Evolutionary conservation across 2,113 vertebrate genomes (phyloP), one percentile per base, ranked within the genome.

Genomic region (Anhinga anhinga): DNA sequence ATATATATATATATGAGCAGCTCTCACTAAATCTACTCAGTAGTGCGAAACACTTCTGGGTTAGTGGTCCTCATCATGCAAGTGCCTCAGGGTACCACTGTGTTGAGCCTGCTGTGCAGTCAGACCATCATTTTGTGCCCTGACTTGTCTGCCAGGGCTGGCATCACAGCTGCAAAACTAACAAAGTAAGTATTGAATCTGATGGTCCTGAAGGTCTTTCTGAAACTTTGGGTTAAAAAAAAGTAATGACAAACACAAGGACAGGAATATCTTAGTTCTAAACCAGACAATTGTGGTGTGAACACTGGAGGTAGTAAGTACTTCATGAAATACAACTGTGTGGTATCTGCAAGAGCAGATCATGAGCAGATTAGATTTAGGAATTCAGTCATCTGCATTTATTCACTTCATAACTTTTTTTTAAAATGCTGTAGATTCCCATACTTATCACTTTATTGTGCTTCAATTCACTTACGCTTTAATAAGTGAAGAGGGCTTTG

Each of bases 401-500:
- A 42, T 77, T 82, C 40, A 56, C 38, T 67, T 70, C 13, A 44
- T 25, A 47, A 27, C n/a, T n/a, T 91, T 70, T 91, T 74, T 38
- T 74, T 17, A 83, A 56, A 34, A 56, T 81, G 21, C 49, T 74
- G 17, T 13, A 72, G 11, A 44, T 50, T 82, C 47, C 69, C 55
- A 21, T 65, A 85, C 96, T 89, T 94, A 91, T 69, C 30, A 49
- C 95, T 81, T 82, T 47, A 96, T 74, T 91, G 50, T 58, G 19
- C 36, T 84, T 70, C 95, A 71, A 96, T 73, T 94, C 73, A 87
- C 55, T 81, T 56, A 76, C 6, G 9, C 53, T 88, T 93, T 88
- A 94, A 91, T 93, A 93, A 93, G 18, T 29, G 32, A 87, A 72
- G 49, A 88, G 25, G 42, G 17, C 14, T 90, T 62, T n/a, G 80